Percentiles rank a stretch among this genome's conserved stretches.
Conservation (phyloP, 2,888 invertebrate species). For the Xestia xanthographa region DNA sequence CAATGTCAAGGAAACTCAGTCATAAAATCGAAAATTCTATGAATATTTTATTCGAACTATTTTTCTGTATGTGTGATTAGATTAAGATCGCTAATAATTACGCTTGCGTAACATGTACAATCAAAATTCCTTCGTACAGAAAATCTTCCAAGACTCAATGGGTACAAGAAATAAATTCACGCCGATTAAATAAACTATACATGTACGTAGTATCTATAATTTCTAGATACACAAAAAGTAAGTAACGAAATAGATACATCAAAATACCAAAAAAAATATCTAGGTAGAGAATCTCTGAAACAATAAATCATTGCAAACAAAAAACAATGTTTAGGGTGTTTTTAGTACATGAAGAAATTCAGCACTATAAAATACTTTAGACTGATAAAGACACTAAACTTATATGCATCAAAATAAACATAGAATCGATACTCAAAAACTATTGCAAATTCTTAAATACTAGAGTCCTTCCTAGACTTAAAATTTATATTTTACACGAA, state of each 20-base stretch:
- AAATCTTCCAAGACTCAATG: constrained; percentile 5
- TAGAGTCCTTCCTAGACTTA: constrained; percentile 20
- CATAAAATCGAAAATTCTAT: constrained; percentile 10
- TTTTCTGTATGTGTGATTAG: constrained; percentile 9
- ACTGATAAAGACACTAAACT: background rate
- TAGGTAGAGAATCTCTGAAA: constrained; percentile 19
- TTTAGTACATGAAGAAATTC: constrained; percentile 18
- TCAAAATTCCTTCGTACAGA: constrained; percentile 15
- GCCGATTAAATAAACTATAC: constrained; percentile 7
- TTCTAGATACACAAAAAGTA: constrained; percentile 20
- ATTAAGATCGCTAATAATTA: constrained; percentile 16
- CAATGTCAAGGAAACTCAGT: constrained; percentile 26
- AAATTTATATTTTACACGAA: constrained; percentile 26
- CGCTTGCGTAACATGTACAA: constrained; percentile 18
- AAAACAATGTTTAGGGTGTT: background rate
- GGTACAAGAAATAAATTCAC: constrained; percentile 1
- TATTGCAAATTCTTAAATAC: constrained; percentile 37
- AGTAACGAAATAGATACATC: constrained; percentile 33
- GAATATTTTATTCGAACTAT: background rate
- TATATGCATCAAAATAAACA: constrained; percentile 29
- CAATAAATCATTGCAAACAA: constrained; percentile 21
- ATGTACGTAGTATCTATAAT: constrained; percentile 4
- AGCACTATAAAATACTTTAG: constrained; percentile 2
- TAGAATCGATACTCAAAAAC: constrained; percentile 26
- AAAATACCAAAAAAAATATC: constrained; percentile 32